A percentile compares a stretch with the other conserved stretches of the same genome.
Evolutionary conservation across 2,113 vertebrate genomes (phyloP).

Genomic region (Nansenia antarctica): DNA sequence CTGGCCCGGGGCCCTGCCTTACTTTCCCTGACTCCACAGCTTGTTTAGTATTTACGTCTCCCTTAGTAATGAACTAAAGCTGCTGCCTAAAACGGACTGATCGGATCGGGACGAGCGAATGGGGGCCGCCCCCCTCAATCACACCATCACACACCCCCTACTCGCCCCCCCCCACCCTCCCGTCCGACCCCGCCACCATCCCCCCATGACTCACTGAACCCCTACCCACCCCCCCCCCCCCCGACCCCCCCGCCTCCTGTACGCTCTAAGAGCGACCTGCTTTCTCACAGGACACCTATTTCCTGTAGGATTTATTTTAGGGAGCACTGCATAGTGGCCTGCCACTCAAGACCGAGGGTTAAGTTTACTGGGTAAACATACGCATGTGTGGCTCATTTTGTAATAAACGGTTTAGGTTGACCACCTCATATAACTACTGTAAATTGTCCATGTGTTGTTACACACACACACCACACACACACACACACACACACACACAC

Average conservation of each 20-base stretch:
- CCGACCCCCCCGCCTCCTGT: too few species aligned
- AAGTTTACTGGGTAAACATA: constrained; percentile 6
- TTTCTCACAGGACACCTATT: not conserved
- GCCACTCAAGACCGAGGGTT: constrained; percentile 3
- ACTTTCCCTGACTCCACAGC: constrained; percentile 69
- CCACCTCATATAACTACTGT: not conserved
- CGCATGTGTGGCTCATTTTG: constrained; percentile 4
- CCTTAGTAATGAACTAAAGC: constrained; percentile 68
- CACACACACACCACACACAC: not conserved
- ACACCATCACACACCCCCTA: not conserved
- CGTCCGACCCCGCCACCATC: not conserved
- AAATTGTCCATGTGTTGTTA: not conserved
- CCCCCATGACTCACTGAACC: not conserved
- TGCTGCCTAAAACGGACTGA: constrained; percentile 64
- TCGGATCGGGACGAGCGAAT: constrained; percentile 32
- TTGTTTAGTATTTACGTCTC: constrained; percentile 69
- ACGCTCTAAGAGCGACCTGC: not conserved
- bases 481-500: not conserved
- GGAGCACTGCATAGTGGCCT: constrained; percentile 1
- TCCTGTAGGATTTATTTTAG: constrained; percentile 27
- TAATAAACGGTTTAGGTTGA: not conserved
- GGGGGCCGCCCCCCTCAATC: not conserved
- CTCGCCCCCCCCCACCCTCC: not conserved
- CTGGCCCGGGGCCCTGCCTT: constrained; percentile 59
- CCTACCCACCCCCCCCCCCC: not conserved